phyloP scores from a whole-genome alignment of 2,113 vertebrate species.

The Cebidichthys violaceus region DNA sequence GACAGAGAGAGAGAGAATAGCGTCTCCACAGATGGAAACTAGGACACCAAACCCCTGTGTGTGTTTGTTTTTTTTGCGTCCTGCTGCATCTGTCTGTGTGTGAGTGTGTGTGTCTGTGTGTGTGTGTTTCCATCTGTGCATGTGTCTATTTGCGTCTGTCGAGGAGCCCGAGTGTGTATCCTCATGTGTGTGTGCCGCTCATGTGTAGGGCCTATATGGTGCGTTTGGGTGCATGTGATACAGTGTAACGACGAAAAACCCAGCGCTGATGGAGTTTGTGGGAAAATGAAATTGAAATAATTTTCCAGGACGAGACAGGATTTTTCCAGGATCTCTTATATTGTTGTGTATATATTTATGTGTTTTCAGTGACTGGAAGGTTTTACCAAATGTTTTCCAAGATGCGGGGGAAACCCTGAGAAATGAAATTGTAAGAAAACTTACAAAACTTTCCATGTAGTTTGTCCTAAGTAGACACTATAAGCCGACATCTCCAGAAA shows the following conservation, averaged over 20 bases:
- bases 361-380: neutral
- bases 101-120: slow-evolving; percentile 64
- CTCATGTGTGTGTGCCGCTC: slow-evolving; percentile 31
- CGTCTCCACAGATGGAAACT: slow-evolving; percentile 76
- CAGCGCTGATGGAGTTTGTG: slow-evolving; percentile 12
- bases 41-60: slow-evolving; percentile 78
- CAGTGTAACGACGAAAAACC: slow-evolving; percentile 38
- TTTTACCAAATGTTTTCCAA: neutral
- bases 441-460: neutral
- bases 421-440: neutral
- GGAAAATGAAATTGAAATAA: neutral
- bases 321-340: neutral
- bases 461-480: neutral
- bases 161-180: slow-evolving; percentile 25
- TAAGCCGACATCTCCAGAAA: neutral
- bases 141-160: slow-evolving; percentile 44
- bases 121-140: slow-evolving; percentile 45
- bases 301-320: neutral
- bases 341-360: too few species aligned
- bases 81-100: slow-evolving; percentile 60
- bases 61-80: slow-evolving; percentile 68
- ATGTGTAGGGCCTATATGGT: slow-evolving; percentile 24
- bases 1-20: slow-evolving; percentile 66
- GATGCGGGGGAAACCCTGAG: neutral
- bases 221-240: slow-evolving; percentile 9